phyloP scores from a whole-genome alignment of 2,797 vertebrate genomes.

The Hydrophis major region DNA sequence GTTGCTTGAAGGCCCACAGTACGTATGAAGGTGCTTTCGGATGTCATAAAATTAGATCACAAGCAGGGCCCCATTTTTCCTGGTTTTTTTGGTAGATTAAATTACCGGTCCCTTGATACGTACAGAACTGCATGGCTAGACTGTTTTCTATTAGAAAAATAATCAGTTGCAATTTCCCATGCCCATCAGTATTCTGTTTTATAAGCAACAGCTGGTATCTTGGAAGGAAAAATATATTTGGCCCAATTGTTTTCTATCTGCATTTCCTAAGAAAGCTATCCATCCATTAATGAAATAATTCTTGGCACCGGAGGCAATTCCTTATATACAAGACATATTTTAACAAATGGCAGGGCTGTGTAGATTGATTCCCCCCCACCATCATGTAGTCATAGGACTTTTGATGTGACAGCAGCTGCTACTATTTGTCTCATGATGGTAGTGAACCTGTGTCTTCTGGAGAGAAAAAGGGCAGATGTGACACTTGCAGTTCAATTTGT shows the following conservation, averaged over 20 bases:
- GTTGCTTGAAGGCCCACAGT: conserved; percentile 73
- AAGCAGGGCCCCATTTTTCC: neutral
- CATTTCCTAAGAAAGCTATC: conserved; percentile 66
- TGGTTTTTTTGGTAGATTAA: neutral
- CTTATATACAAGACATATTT: conserved; percentile 60
- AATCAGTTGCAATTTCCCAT: neutral
- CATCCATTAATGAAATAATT: conserved; percentile 67
- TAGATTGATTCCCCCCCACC: conserved; percentile 56
- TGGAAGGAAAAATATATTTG: neutral
- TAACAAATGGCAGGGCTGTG: conserved; percentile 58
- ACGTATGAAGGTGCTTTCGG: conserved; percentile 50
- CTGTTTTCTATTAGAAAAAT: neutral
- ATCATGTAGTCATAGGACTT: conserved; percentile 48
- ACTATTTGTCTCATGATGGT: conserved; percentile 67
- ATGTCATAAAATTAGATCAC: conserved; percentile 1
- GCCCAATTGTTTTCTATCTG: neutral
- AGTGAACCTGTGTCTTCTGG: conserved; percentile 62
- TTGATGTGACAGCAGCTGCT: conserved; percentile 59
- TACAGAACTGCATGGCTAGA: neutral
- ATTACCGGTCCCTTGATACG: neutral
- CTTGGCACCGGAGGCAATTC: conserved; percentile 62
- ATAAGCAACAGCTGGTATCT: neutral
- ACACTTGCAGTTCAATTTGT: conserved; percentile 38
- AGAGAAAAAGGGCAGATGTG: conserved; percentile 58
- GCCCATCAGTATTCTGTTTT: neutral